Evolutionary conservation across 2,113 vertebrate genomes (phyloP).

Genomic region (Hypocryptadius cinnamomeus): DNA sequence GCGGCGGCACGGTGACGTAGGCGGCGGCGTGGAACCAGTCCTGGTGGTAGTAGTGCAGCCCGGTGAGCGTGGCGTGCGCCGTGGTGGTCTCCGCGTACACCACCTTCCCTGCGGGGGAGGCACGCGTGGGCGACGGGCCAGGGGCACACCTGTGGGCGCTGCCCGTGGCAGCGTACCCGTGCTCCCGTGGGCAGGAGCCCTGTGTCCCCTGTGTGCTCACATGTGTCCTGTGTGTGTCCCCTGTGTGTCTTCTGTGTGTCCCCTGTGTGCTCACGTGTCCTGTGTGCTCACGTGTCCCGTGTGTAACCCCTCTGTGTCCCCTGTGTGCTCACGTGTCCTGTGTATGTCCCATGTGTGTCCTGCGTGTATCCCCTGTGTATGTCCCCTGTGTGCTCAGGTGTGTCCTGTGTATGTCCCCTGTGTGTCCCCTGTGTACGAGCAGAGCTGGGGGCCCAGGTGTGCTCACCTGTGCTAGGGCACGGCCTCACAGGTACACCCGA

Average conservation of each 20-base stretch:
- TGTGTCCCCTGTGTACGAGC: rapidly evolving
- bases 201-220: rapidly evolving
- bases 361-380: rapidly evolving
- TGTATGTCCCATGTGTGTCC: rapidly evolving
- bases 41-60: constrained; percentile 94
- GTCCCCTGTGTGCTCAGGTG: too few relatives aligned
- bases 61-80: constrained; percentile 88
- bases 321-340: too few relatives aligned
- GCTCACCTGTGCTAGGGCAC: neutral
- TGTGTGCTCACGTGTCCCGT: neutral
- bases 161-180: rapidly evolving
- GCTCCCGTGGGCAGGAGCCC: rapidly evolving
- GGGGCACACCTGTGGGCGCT: too few relatives aligned
- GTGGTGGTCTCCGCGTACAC: constrained; percentile 91
- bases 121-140: neutral
- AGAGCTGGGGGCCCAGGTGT: neutral
- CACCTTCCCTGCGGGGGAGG: constrained; percentile 80
- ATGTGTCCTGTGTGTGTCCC: neutral
- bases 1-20: constrained; percentile 89
- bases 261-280: neutral
- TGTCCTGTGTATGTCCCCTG: too few relatives aligned
- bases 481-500: rapidly evolving
- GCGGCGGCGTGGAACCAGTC: constrained; percentile 93
- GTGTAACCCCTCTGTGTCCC: too few relatives aligned
- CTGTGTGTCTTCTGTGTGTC: too few relatives aligned